Conservation (phyloP, 2,797 vertebrate species). For the Ambastaia sidthimunki region DNA sequence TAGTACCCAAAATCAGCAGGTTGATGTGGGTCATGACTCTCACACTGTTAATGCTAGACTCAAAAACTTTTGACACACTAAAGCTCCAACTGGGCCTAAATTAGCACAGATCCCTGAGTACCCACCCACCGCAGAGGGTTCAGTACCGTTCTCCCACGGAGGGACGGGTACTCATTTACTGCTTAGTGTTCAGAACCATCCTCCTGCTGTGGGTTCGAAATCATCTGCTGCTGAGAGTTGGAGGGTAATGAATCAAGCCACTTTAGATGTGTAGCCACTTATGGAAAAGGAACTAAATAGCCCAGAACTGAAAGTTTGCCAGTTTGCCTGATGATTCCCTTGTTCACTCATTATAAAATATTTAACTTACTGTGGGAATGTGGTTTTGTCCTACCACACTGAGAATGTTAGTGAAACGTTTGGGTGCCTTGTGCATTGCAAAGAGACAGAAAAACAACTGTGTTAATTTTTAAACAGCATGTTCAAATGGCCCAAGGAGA, state of each 20-base stretch:
- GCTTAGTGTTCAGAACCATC: background rate
- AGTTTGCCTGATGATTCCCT: background rate
- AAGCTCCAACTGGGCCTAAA: constrained; percentile 18
- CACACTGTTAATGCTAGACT: constrained; percentile 28
- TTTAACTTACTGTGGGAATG: background rate
- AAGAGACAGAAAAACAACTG: background rate
- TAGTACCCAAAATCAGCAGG: constrained; percentile 9
- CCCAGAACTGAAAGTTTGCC: background rate
- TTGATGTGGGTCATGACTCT: constrained; percentile 31
- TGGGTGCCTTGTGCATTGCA: background rate
- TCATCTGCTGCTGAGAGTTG: constrained; percentile 23
- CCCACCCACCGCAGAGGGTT: background rate
- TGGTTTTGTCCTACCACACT: background rate
- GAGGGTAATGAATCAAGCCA: constrained; percentile 10
- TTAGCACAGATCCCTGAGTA: constrained; percentile 11
- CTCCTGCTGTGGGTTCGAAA: constrained; percentile 20
- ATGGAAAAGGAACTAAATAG: background rate
- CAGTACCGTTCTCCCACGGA: background rate
- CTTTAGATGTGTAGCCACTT: background rate
- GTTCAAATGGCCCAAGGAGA: background rate
- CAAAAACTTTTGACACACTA: background rate
- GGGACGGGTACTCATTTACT: constrained; percentile 5
- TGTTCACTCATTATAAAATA: background rate
- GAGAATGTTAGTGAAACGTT: background rate
- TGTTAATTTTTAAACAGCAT: background rate